Percentiles rank a stretch among this genome's conserved stretches.
Evolutionary conservation across 2,888 invertebrate genomes (phyloP).

Genomic region (Acleris cristana): DNA sequence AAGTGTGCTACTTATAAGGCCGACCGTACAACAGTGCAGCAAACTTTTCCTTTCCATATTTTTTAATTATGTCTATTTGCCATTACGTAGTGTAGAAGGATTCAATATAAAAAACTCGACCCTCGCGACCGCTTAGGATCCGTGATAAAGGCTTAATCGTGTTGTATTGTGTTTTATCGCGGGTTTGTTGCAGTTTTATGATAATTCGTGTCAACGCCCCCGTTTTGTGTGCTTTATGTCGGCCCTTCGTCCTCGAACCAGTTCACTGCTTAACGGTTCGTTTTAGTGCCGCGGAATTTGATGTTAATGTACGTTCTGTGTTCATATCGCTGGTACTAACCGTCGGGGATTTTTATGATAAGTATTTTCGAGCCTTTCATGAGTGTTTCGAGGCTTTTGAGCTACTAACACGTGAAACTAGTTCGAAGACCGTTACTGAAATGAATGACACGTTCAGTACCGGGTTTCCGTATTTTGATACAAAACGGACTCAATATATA

Average conservation of each 20-base stretch:
- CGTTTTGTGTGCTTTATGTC: constrained; percentile 50
- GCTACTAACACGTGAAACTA: too few relatives aligned
- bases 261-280: constrained; percentile 57
- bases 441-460: too few relatives aligned
- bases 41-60: too few relatives aligned
- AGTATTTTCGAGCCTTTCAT: constrained; percentile 10
- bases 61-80: too few relatives aligned
- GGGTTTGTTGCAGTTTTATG: constrained; percentile 63
- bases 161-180: constrained; percentile 61
- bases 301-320: constrained; percentile 51
- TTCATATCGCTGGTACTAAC: constrained; percentile 37
- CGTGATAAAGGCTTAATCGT: constrained; percentile 65
- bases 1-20: too few relatives aligned
- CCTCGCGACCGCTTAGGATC: constrained; percentile 54
- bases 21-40: too few relatives aligned
- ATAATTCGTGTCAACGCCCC: constrained; percentile 55
- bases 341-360: constrained; percentile 30
- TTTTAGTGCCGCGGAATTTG: constrained; percentile 58
- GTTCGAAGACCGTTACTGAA: background rate
- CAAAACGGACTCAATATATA: too few relatives aligned
- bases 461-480: too few relatives aligned
- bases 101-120: constrained; percentile 56
- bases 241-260: constrained; percentile 41
- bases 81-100: too few relatives aligned
- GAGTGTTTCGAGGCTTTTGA: constrained; percentile 3